A percentile compares a stretch with the other conserved stretches of the same genome.
Evolutionary conservation across 1,140 invertebrate species (phyloP).

Genomic region (Drosophila murphyi): DNA sequence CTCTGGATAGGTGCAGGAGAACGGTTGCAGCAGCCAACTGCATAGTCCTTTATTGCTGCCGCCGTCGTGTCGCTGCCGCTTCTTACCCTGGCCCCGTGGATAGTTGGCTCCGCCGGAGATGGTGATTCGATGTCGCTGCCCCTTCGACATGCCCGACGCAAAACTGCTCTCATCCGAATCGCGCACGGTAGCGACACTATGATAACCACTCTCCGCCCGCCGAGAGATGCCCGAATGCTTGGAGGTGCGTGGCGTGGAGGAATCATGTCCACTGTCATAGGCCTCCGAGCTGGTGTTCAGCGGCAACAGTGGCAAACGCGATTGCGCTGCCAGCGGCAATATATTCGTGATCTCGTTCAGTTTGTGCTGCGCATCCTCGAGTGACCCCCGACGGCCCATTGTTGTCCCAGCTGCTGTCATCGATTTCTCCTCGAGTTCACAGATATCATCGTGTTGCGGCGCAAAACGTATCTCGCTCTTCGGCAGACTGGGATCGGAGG

Average conservation of each 20-base stretch:
- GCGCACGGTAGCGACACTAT: conserved; percentile 89
- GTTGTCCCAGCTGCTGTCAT: conserved; percentile 82
- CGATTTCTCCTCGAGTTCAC: conserved; percentile 85
- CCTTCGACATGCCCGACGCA: conserved; percentile 90
- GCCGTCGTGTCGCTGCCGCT: conserved; percentile 74
- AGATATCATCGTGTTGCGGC: conserved; percentile 72
- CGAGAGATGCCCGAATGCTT: conserved; percentile 91
- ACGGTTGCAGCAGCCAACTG: conserved; percentile 86
- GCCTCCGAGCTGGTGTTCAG: conserved; percentile 85
- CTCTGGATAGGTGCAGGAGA: conserved; percentile 89
- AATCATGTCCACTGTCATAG: conserved; percentile 92
- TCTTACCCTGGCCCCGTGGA: conserved; percentile 66
- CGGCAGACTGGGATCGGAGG: conserved; percentile 95
- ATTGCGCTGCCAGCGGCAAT: conserved; percentile 85
- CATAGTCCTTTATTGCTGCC: conserved; percentile 71
- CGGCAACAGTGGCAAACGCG: conserved; percentile 75
- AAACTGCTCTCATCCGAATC: conserved; percentile 94
- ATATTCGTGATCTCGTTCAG: conserved; percentile 73
- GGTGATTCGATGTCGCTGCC: conserved; percentile 87
- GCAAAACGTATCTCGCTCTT: conserved; percentile 86
- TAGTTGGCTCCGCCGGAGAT: conserved; percentile 83
- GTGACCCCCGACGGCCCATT: conserved; percentile 86
- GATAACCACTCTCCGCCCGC: conserved; percentile 94
- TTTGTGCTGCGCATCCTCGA: conserved; percentile 88
- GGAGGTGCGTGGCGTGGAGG: conserved; percentile 90